phyloP scores from a whole-genome alignment of 2,888 invertebrate species.

The Acrobeloides nanus region DNA sequence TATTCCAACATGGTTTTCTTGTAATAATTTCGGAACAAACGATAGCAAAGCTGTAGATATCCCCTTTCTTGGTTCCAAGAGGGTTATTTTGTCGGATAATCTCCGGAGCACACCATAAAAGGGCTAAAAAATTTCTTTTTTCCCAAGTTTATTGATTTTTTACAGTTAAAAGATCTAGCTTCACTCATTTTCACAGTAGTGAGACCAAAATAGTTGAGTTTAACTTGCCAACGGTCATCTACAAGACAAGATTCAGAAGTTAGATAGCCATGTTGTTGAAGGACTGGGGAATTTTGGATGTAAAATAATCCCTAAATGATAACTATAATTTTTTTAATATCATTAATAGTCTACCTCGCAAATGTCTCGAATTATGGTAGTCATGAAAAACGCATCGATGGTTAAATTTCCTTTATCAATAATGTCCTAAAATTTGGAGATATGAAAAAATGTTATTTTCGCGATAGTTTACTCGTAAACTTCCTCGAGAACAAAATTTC shows the following conservation, averaged over 20 bases:
- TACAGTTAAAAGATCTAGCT: constrained; percentile 3
- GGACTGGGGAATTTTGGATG: constrained; percentile 34
- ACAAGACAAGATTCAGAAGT: constrained; percentile 34
- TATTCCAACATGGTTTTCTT: too few relatives aligned
- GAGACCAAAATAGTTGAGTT: constrained; percentile 38
- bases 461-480: constrained; percentile 16
- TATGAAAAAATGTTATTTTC: background rate
- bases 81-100: too few relatives aligned
- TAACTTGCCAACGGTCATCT: constrained; percentile 44
- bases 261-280: constrained; percentile 35
- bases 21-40: too few relatives aligned
- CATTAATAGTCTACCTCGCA: constrained; percentile 13
- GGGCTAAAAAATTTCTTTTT: too few relatives aligned
- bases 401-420: constrained; percentile 24
- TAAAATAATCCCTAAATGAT: constrained; percentile 29
- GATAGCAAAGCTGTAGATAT: too few relatives aligned
- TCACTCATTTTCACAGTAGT: background rate
- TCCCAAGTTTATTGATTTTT: background rate
- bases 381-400: constrained; percentile 35
- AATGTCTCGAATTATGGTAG: constrained; percentile 29
- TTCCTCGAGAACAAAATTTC: constrained; percentile 42
- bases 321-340: background rate
- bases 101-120: too few relatives aligned
- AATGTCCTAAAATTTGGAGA: constrained; percentile 19
- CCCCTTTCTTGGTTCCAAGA: too few relatives aligned